These are phyloP conservation scores for Podocnemis expansa DNA, from an alignment of 2,113 vertebrate genomes.

Conservation along the genomic window DNA sequence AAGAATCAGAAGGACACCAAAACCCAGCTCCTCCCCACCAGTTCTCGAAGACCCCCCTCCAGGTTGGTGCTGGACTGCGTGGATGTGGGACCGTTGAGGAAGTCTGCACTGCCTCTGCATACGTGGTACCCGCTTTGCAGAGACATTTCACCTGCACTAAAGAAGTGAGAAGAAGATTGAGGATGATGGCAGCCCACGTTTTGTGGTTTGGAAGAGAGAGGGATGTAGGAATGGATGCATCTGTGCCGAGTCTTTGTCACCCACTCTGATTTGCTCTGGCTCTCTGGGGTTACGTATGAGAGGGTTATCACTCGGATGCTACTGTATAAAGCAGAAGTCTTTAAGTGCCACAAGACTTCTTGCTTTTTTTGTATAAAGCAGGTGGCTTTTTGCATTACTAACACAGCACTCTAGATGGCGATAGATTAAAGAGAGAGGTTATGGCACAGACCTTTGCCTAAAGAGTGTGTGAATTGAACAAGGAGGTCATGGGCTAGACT, in stretches of 20 bases:
- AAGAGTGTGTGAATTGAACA: neutral
- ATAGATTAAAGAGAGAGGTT: constrained; percentile 66
- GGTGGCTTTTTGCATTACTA: constrained; percentile 13
- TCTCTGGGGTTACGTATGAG: accelerated
- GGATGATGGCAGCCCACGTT: neutral
- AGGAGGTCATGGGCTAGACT: neutral
- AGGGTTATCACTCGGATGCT: neutral
- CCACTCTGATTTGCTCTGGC: neutral
- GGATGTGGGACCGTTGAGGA: neutral
- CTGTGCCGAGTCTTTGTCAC: neutral
- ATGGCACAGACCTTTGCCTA: neutral
- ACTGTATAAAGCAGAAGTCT: accelerated
- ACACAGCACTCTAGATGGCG: constrained; percentile 65
- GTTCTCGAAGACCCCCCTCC: accelerated
- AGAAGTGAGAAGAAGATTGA: neutral
- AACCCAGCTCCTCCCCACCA: accelerated
- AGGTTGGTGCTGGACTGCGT: neutral
- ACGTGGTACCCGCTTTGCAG: neutral
- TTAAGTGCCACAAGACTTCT: too few species aligned
- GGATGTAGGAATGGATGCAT: neutral
- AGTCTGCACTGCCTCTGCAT: neutral
- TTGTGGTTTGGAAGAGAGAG: accelerated
- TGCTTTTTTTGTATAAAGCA: neutral
- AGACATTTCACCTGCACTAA: neutral
- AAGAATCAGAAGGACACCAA: accelerated